These are phyloP conservation scores for Suncus etruscus DNA, from an alignment of 2,113 vertebrate genomes.

Conservation along the genomic window DNA sequence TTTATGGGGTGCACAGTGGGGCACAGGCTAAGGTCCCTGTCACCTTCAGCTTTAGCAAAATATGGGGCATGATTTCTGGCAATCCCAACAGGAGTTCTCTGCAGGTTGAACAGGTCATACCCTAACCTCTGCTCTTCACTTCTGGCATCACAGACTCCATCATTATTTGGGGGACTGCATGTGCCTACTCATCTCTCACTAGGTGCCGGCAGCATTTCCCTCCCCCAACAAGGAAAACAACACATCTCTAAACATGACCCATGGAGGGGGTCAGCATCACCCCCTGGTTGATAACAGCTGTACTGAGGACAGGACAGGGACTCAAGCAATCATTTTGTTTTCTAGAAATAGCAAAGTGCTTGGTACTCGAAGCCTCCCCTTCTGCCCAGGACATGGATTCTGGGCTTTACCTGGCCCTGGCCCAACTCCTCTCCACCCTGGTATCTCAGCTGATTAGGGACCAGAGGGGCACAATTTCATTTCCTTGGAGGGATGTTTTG, in stretches of 20 bases:
- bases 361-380: neutral
- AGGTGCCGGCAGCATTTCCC: neutral
- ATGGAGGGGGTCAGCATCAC: no score
- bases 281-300: neutral
- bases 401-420: rapidly evolving
- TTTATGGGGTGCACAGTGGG: rapidly evolving
- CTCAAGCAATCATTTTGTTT: neutral
- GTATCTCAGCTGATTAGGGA: neutral
- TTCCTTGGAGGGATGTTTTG: no score
- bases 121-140: neutral
- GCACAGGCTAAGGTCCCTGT: no score
- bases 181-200: neutral
- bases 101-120: neutral
- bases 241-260: neutral
- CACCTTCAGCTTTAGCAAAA: neutral
- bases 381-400: neutral
- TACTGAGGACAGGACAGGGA: neutral
- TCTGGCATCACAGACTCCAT: rapidly evolving
- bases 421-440: neutral
- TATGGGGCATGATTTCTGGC: no score
- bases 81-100: neutral
- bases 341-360: neutral
- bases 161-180: neutral
- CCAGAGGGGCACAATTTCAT: no score
- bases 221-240: neutral